Evolutionary conservation across 2,888 invertebrate species (phyloP), one percentile per base, ranked within the genome.

Genomic region (Ecdyonurus torrentis): DNA sequence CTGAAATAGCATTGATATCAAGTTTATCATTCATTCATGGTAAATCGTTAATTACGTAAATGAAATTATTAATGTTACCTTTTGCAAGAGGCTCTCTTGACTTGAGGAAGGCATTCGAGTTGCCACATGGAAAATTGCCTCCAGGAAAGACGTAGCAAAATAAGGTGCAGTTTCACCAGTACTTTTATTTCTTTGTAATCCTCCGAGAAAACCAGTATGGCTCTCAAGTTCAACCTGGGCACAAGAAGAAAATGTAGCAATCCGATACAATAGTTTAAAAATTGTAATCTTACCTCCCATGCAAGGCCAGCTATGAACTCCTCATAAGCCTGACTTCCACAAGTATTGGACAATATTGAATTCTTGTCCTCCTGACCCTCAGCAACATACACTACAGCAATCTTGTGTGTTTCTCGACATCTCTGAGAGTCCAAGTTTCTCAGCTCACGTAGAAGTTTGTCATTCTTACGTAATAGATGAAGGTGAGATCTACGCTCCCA

Each of bases 371-470:
- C 97, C 73, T 99, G 99, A 0, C 97, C 97, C 59, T 88, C 87
- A n/a, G 89, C 94, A 20, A 99, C 97, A 76, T 96, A 99, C 70
- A 99, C 93, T 60, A 99, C 93, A 20, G 98, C 99, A 70, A 96
- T 87, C 77, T 97, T 96, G 76, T 96, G 95, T 1, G 93, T 92
- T 74, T 95, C 94, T 15, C 95, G 81, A 69, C 92, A 95, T 74
- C 85, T 84, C 85, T 95, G 95, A 64, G 86, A 84, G 73, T 99
- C 99, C 58, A 99, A 80, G 76, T 99, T 95, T 65, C 93, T 83
- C 64, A 99, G 75, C 73, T 97, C 96, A 18, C 97, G 78, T 65
- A 96, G 75, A 67, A 98, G 78, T 63, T 94, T 87, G 69, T 96
- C 95, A 69, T 89, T 89, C 71, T 94, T 88, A 66, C 87, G 84